Evolutionary conservation across 2,113 vertebrate species (phyloP), one percentile per base, ranked within the genome.

Genomic region (Siniperca knerii): DNA sequence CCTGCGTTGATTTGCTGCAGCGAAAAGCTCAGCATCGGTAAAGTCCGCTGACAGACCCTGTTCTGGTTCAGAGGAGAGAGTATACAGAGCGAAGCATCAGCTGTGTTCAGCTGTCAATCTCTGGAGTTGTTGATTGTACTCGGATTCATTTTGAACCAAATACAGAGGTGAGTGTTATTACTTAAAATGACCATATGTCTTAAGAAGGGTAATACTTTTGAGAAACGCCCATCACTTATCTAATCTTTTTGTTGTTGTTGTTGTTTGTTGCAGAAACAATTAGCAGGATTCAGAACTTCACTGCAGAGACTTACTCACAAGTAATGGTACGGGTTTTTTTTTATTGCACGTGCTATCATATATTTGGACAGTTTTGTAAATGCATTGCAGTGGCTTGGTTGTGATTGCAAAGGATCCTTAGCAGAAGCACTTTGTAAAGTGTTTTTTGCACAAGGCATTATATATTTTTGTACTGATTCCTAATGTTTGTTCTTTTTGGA

Each of bases 1-100:
- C 0, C 35, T 4, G 44, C 58, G 60, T 87, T 94, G 90, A 96
- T 93, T 96, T 70, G 96, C 84, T 92, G 91, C 37, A 5, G 16
- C 16, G 61, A 64, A 79, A 76, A 70, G 25, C 69, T 84, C 64
- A 37, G 77, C 79, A 54, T 81, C 77, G 29, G 86, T 60, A 94
- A 95, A 94, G 52, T 75, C 75, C 25, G 1, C 91, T 8, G 89
- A 20, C 66, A 67, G 90, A 69, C 16, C 54, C 10, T 72, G 42
- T 13, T 75, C 9, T 58, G 66, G 18, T 8, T 37, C 86, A 90
- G 75, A 88, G 33, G 29, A 64, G 60, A 20, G 21, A 65, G 16
- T 16, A 40, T 16, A n/a, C 42, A 44, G 20, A 50, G 11, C 1
- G 23, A 58, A 2, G 44, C 13, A 4, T 46, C 48, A 40, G 3